Evolutionary conservation across 2,113 vertebrate species (phyloP), one percentile per base, ranked within the genome.

Genomic region (Hippopotamus amphibius): DNA sequence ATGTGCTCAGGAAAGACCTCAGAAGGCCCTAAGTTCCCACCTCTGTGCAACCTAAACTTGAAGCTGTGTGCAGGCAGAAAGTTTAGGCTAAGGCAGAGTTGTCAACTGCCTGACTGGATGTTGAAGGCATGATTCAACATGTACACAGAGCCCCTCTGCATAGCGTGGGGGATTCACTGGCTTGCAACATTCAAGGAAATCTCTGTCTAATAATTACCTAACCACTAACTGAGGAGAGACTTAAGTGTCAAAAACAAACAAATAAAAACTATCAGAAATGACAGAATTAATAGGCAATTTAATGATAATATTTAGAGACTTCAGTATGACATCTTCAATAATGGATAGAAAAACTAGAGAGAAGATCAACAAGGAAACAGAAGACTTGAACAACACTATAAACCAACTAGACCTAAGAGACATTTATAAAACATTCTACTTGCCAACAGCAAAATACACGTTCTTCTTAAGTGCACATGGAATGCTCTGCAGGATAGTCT

Each of bases 221-320:
- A 65, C 79, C 30, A 61, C n/a, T n/a, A 74, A 88, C 55, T n/a
- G 37, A 85, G 59, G 16, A 74, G 37, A 71, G 13, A 71, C 1
- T 72, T 95, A 26, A 28, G 37, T 63, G 7, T 48, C n/a, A 81
- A 87, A 90, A 76, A 95, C 24, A 93, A 79, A 68, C 30, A 69
- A 88, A 55, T n/a, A 50, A 82, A 65, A 77, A 86, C 5, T 4
- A 28, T 68, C n/a, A 86, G 71, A 68, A 55, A 55, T 15, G 13
- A 77, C 77, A 48, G 63, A 57, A 74, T 46, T 84, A 92, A 76
- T 24, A 33, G 37, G 63, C 57, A 33, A 63, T 65, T 83, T 15
- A 83, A 63, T 57, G 30, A 37, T 63, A 15, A 63, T 26, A 22
- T n/a, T 69, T 87, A 46, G 50, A 46, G 33, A 83, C 16, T 74